These are phyloP conservation scores for Polymixis flavicincta DNA, from an alignment of 2,888 invertebrate genomes.

Conservation along the genomic window DNA sequence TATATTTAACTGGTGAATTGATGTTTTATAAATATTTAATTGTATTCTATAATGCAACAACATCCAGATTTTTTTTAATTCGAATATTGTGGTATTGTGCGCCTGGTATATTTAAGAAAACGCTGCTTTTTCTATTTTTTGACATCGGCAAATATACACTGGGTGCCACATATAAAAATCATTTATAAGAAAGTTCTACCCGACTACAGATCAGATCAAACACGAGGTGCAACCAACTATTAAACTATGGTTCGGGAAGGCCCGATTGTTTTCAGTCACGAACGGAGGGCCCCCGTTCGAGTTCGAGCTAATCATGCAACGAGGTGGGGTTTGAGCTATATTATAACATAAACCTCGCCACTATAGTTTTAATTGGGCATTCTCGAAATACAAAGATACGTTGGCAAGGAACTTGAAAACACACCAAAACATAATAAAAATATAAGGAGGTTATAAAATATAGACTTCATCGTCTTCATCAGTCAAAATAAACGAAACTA, in stretches of 20 bases:
- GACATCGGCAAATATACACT: slow-evolving; percentile 8
- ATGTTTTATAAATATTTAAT: slow-evolving; percentile 23
- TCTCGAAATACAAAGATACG: neutral
- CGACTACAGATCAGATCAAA: slow-evolving; percentile 34
- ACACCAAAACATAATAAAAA: neutral
- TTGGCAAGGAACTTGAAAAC: neutral
- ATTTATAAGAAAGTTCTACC: slow-evolving; percentile 25
- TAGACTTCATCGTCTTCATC: neutral
- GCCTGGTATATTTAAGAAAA: neutral
- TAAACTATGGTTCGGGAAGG: neutral
- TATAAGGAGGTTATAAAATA: neutral
- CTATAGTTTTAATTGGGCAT: neutral
- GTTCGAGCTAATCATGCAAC: neutral
- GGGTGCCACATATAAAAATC: neutral
- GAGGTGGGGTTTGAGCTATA: neutral
- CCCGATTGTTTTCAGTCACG: neutral
- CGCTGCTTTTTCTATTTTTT: neutral
- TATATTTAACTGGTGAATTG: slow-evolving; percentile 16
- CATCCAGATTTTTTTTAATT: neutral
- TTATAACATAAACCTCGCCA: neutral
- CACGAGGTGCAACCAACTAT: neutral
- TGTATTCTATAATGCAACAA: slow-evolving; percentile 10
- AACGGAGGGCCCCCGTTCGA: neutral
- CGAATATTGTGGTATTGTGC: neutral
- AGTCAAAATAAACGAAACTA: neutral